A percentile compares a stretch with the other conserved stretches of the same genome.
Conservation (phyloP, 2,113 vertebrate species). For the Catagonus wagneri region DNA sequence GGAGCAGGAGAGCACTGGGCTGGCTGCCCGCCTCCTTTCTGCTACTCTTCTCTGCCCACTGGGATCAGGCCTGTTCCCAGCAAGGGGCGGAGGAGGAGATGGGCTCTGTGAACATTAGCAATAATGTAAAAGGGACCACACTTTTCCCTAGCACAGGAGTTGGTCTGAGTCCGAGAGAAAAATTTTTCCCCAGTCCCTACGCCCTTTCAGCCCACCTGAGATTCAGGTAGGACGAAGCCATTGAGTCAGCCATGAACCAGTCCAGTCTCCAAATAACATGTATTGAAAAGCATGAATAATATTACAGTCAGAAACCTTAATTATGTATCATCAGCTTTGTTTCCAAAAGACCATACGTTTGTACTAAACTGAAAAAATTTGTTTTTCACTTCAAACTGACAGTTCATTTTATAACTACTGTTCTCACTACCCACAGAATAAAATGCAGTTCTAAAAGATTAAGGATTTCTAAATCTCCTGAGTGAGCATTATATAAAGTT, state of each 20-base stretch:
- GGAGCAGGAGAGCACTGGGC: background rate
- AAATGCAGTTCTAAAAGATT: background rate
- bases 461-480: background rate
- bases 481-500: background rate
- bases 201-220: background rate
- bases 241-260: background rate
- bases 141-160: background rate
- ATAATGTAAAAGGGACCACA: background rate
- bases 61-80: background rate
- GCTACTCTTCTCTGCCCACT: background rate
- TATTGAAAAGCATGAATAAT: background rate
- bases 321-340: slow-evolving; percentile 5
- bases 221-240: background rate
- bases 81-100: background rate
- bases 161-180: background rate
- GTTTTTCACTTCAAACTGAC: background rate
- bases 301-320: background rate
- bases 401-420: background rate
- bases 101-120: background rate
- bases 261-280: background rate
- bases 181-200: background rate
- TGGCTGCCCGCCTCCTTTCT: background rate
- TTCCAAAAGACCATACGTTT: slow-evolving; percentile 8
- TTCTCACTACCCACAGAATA: background rate
- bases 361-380: background rate